Evolutionary conservation across 1,140 invertebrate genomes (phyloP).

Genomic region (Thaumetopoea pityocampa): DNA sequence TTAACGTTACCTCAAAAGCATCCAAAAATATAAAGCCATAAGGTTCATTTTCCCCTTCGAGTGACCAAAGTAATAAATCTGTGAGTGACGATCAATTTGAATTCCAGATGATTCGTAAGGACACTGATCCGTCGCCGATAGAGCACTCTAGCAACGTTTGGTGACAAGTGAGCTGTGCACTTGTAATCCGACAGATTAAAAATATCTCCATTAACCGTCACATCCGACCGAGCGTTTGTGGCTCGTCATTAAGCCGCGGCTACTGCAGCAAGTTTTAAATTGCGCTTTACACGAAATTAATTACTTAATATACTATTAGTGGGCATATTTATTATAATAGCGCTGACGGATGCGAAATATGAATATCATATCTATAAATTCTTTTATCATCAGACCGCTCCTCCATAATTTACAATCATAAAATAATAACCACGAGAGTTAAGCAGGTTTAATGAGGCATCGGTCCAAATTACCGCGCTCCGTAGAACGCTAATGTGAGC

Average conservation of each 20-base stretch:
- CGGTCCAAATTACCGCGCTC: slow-evolving; percentile 37
- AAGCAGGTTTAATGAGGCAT: slow-evolving; percentile 55
- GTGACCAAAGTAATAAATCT: slow-evolving; percentile 28
- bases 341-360: slow-evolving; percentile 42
- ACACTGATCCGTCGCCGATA: slow-evolving; percentile 72
- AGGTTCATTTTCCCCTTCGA: slow-evolving; percentile 18
- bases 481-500: slow-evolving; percentile 29
- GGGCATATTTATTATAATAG: slow-evolving; percentile 40
- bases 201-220: slow-evolving; percentile 50
- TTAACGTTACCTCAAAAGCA: slow-evolving; percentile 12
- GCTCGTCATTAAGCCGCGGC: slow-evolving; percentile 9
- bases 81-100: slow-evolving; percentile 51
- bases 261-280: slow-evolving; percentile 20
- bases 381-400: slow-evolving; percentile 42
- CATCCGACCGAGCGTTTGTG: slow-evolving; percentile 4
- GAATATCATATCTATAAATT: slow-evolving; percentile 48
- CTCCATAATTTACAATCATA: slow-evolving; percentile 51
- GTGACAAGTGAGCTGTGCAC: slow-evolving; percentile 65
- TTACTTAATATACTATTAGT: slow-evolving; percentile 33
- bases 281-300: slow-evolving; percentile 29
- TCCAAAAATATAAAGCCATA: slow-evolving; percentile 19
- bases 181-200: slow-evolving; percentile 60
- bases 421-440: slow-evolving; percentile 52
- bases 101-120: slow-evolving; percentile 59
- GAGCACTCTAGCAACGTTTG: slow-evolving; percentile 52